Conservation (phyloP, 2,113 vertebrate genomes). For the Gorsachius goisagi region DNA sequence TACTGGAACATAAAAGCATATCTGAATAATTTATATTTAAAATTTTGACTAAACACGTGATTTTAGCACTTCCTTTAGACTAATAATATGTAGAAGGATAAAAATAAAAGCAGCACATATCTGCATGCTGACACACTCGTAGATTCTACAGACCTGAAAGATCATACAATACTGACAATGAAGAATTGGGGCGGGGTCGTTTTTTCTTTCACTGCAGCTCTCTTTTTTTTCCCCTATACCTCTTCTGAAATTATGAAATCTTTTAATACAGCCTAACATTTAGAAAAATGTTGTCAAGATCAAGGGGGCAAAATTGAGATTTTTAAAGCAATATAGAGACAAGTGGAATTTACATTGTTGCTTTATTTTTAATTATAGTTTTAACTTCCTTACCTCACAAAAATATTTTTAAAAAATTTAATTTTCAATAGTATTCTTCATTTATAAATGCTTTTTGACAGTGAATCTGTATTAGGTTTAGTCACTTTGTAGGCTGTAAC, state of each 20-base stretch:
- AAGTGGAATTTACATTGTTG: not conserved
- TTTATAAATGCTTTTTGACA: not conserved
- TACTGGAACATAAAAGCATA: not conserved
- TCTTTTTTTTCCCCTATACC: accelerated
- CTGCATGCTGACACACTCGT: not conserved
- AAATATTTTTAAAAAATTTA: not conserved
- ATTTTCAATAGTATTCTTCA: not conserved
- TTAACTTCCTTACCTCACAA: not conserved
- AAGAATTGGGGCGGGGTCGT: accelerated
- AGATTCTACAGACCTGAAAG: not conserved
- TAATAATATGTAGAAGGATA: not conserved
- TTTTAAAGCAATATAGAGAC: not conserved
- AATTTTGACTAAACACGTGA: not conserved
- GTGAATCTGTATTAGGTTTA: not conserved
- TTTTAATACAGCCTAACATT: not conserved
- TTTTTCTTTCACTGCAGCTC: not conserved
- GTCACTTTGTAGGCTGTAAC: not conserved
- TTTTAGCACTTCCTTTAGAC: not conserved
- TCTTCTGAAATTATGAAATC: not conserved
- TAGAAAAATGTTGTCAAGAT: not conserved
- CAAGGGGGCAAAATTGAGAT: accelerated
- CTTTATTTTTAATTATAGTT: not conserved
- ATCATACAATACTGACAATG: not conserved
- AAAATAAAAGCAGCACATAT: not conserved
- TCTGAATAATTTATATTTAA: not conserved